Evolutionary conservation across 2,888 invertebrate genomes (phyloP).

Genomic region (Conomelus anceps): DNA sequence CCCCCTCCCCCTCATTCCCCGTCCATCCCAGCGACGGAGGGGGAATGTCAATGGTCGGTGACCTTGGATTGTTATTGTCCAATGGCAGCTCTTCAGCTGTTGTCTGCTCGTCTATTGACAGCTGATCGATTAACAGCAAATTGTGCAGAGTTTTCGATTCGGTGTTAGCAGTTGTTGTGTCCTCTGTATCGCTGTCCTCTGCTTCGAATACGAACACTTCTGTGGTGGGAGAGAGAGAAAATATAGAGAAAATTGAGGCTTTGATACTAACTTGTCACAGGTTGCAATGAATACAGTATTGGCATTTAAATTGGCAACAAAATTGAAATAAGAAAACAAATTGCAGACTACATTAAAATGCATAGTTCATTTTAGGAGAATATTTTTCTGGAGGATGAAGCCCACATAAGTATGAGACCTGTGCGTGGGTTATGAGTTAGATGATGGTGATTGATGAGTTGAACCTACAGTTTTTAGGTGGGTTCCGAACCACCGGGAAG

Average conservation of each 20-base stretch:
- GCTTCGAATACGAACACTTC: conserved; percentile 69
- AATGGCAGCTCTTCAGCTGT: not conserved
- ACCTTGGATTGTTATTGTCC: no score
- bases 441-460: no score
- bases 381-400: no score
- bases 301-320: no score
- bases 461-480: no score
- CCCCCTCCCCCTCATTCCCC: not conserved
- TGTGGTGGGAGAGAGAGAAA: conserved; percentile 30
- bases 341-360: no score
- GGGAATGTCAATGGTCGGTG: not conserved
- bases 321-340: no score
- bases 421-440: no score
- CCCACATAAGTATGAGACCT: no score
- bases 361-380: no score
- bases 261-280: not conserved
- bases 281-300: no score
- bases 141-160: conserved; percentile 28
- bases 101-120: conserved; percentile 25
- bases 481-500: no score
- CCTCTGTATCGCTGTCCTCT: conserved; percentile 44
- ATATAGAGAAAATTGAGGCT: not conserved
- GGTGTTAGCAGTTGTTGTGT: conserved; percentile 20
- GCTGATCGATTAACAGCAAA: conserved; percentile 31
- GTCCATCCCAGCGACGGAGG: not conserved